phyloP scores from a whole-genome alignment of 2,797 vertebrate species.

The Fistularia tabacaria region DNA sequence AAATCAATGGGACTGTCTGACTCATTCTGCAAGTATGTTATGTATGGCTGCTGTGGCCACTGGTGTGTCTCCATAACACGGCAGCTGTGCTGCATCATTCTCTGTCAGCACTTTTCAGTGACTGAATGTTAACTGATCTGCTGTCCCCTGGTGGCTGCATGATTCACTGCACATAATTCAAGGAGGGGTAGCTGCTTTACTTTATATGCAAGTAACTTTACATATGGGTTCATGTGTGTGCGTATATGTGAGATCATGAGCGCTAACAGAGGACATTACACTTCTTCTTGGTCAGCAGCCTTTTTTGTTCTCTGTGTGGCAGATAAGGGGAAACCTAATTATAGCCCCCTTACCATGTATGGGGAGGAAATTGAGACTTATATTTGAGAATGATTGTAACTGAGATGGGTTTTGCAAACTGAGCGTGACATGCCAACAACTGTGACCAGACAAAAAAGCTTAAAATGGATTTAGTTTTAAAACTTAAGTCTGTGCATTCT shows the following conservation, averaged over 20 bases:
- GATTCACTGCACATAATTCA: background rate
- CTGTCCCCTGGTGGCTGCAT: conserved; percentile 34
- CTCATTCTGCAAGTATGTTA: background rate
- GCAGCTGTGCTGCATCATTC: conserved; percentile 43
- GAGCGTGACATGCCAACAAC: background rate
- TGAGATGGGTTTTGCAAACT: conserved; percentile 3
- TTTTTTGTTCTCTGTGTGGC: conserved; percentile 40
- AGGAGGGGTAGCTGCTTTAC: conserved; percentile 5
- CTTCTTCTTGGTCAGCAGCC: conserved; percentile 31
- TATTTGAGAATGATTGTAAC: conserved; percentile 31
- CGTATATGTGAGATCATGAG: background rate
- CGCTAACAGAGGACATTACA: conserved; percentile 30
- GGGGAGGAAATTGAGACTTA: conserved; percentile 20
- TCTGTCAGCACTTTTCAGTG: conserved; percentile 14
- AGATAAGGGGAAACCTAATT: conserved; percentile 53
- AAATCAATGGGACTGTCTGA: background rate
- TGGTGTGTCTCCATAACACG: conserved; percentile 4
- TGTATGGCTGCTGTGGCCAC: background rate
- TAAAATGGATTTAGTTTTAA: background rate
- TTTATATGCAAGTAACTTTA: conserved; percentile 8
- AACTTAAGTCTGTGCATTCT: too few relatives aligned
- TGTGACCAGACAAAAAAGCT: background rate
- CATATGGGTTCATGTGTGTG: conserved; percentile 6
- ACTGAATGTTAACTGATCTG: conserved; percentile 3
- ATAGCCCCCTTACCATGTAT: conserved; percentile 57